phyloP scores from a whole-genome alignment of 2,113 vertebrate genomes.

The Anhinga anhinga region DNA sequence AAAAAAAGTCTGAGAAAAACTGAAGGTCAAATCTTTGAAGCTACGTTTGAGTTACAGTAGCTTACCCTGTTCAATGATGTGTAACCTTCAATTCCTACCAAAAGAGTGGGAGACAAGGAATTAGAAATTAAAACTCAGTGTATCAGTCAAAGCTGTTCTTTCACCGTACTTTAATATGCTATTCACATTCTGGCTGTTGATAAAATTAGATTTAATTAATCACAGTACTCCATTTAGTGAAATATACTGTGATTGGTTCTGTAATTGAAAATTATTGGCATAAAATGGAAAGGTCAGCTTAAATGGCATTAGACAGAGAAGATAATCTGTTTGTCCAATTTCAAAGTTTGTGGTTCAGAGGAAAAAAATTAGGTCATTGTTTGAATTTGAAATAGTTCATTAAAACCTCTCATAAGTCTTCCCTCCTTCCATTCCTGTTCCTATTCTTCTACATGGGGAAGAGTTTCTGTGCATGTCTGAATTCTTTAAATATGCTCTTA shows the following conservation, averaged over 20 bases:
- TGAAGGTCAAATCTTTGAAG: conserved; percentile 1
- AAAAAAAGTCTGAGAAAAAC: neutral
- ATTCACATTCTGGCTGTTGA: conserved; percentile 42
- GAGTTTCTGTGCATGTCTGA: neutral
- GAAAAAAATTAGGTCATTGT: neutral
- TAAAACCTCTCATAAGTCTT: neutral
- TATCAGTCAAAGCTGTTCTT: conserved; percentile 40
- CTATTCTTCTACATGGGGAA: neutral
- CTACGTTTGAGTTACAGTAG: neutral
- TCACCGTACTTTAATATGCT: conserved; percentile 28
- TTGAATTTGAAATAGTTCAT: neutral
- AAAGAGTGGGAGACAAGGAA: neutral
- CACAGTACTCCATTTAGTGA: conserved; percentile 18
- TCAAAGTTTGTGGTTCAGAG: neutral
- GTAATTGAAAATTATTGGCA: conserved; percentile 46
- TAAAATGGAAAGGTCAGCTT: conserved; percentile 37
- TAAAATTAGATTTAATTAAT: conserved; percentile 63
- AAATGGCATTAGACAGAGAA: neutral
- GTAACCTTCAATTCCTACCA: conserved; percentile 19
- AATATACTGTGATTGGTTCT: conserved; percentile 20
- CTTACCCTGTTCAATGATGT: neutral
- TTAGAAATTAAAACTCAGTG: conserved; percentile 5
- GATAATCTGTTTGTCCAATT: conserved; percentile 10
- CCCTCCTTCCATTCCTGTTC: neutral
- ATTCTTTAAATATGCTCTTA: neutral